Evolutionary conservation across 2,888 invertebrate genomes (phyloP), one percentile per base, ranked within the genome.

Genomic region (Harpalus rufipes): DNA sequence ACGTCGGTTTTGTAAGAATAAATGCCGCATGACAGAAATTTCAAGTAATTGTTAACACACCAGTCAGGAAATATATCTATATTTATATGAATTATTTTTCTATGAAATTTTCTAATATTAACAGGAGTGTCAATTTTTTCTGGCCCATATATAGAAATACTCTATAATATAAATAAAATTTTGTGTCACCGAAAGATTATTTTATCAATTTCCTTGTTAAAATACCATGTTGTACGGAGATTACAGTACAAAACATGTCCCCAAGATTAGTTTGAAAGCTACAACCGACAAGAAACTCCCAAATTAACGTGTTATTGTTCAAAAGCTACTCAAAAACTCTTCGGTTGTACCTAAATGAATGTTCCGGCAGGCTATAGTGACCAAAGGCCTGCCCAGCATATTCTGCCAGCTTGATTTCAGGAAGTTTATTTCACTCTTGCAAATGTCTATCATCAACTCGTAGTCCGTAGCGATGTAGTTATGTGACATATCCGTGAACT

Each of bases 381-480:
- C 96, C 90, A 98, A 94, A 86, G 99, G 99, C 89, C 99, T 95
- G 89, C 99, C 99, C 90, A 98, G 95, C 93, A 98, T 97, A 92
- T 97, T 97, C 93, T 97, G 97, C 99, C 99, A 99, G 92, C 97
- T 97, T 89, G 97, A 97, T 94, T 99, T 98, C 93, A 99, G 95
- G 94, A 98, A 98, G 94, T 97, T 96, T 90, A 99, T 96, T 93
- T 99, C 98, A 89, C 97, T 97, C 93, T 97, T 97, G 93, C 98
- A 96, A 91, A 97, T 97, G 93, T 99, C 99, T 91, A 99, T 96
- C 96, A 99, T 96, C 92, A 99, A 95, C 92, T 98, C 97, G 92
- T 97, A 97, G 93, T 99, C 99, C 91, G 98, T 97, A 91, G 98
- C 98, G 91, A 99, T 96, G 96, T 99, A 99, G 95, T 98, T 99